Conservation (phyloP, 2,888 invertebrate genomes). For the Oxycera nigricornis region DNA sequence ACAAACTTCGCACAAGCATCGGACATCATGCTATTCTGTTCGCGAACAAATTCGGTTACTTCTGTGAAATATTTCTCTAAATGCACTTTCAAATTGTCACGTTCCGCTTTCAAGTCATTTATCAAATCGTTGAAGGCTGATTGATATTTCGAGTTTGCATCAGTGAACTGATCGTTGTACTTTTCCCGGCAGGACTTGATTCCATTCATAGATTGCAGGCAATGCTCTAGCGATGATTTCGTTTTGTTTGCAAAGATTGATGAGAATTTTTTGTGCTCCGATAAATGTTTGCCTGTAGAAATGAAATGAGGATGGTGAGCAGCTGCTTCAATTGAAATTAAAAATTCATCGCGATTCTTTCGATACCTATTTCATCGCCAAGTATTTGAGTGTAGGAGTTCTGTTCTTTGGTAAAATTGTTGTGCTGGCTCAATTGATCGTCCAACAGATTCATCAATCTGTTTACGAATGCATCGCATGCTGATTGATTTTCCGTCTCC, state of each 20-base stretch:
- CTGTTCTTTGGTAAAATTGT: constrained; percentile 53
- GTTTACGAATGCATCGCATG: constrained; percentile 56
- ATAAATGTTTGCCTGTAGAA: constrained; percentile 4
- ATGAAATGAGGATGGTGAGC: background rate
- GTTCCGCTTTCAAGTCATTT: background rate
- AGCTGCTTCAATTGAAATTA: background rate
- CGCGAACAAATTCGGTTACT: background rate
- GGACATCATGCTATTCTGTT: constrained; percentile 12
- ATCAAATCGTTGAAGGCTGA: background rate
- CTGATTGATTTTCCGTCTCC: constrained; percentile 57
- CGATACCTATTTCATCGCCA: constrained; percentile 52
- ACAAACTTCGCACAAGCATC: background rate
- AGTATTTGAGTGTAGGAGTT: constrained; percentile 52
- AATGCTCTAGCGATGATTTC: constrained; percentile 3
- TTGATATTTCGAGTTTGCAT: background rate
- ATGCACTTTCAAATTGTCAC: background rate
- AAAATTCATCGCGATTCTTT: background rate
- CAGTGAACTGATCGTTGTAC: background rate
- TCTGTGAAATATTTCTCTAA: constrained; percentile 10
- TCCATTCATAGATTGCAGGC: background rate
- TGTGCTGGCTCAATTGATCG: constrained; percentile 53
- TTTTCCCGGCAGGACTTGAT: background rate
- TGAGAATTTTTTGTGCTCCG: constrained; percentile 51
- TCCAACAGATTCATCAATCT: constrained; percentile 57
- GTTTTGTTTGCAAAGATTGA: constrained; percentile 52